Evolutionary conservation across 2,888 invertebrate genomes (phyloP).

Genomic region (Ennomos quercinarius): DNA sequence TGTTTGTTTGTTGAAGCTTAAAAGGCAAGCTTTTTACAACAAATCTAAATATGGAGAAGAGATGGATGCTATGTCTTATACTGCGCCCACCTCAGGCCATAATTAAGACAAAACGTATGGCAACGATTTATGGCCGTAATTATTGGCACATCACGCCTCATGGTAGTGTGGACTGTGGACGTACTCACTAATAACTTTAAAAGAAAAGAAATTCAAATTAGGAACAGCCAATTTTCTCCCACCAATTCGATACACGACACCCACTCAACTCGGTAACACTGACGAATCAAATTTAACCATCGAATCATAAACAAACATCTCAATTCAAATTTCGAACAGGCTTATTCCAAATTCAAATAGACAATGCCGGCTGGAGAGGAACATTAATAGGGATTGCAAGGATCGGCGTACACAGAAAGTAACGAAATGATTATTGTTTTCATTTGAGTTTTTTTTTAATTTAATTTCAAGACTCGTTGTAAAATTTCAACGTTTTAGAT

Average conservation of each 20-base stretch:
- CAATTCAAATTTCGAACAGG: slow-evolving; percentile 74
- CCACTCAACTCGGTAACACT: slow-evolving; percentile 44
- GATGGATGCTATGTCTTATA: no score
- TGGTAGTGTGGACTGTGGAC: no score
- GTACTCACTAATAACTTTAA: slow-evolving; percentile 1
- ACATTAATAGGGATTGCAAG: slow-evolving; percentile 58
- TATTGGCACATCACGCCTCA: no score
- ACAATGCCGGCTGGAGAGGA: slow-evolving; percentile 66
- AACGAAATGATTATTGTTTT: not conserved
- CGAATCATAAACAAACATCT: slow-evolving; percentile 75
- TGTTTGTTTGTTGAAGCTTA: no score
- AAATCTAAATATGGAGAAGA: no score
- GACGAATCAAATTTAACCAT: slow-evolving; percentile 66
- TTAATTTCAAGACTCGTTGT: no score
- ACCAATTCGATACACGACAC: slow-evolving; percentile 41
- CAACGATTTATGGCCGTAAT: no score
- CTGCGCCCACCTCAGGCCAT: no score
- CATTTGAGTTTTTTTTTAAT: no score
- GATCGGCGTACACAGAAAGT: slow-evolving; percentile 43
- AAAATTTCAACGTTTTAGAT: no score
- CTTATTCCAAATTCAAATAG: slow-evolving; percentile 78
- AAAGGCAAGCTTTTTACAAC: no score
- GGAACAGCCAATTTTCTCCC: slow-evolving; percentile 29
- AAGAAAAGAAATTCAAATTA: slow-evolving; percentile 31
- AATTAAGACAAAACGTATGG: no score